Base-by-base conservation (phyloP, 2,888 invertebrate species). In the Brachypalpus laphriformis region DNA sequence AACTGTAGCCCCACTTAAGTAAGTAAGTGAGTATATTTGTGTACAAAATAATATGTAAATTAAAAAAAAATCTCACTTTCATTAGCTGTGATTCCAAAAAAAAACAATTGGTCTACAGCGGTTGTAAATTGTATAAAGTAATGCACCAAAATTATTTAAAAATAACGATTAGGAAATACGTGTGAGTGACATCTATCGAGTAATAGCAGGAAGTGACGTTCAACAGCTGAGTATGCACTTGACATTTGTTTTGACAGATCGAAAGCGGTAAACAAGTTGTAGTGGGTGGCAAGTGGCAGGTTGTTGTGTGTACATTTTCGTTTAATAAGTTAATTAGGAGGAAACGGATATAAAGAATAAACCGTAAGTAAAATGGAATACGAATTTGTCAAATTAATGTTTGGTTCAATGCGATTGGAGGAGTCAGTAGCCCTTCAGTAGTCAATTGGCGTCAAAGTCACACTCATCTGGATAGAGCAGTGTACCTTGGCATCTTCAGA, bases 161-260 rank as follows among this genome's bases (percentile, higher is more conserved):
- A 22, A 47, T 11, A 74, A 57, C 66, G 28, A 6, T 63, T 20
- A 34, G 37, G 34, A 45, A 9, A 7, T 47, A 22, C 59, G n/a
- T n/a, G n/a, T n/a, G n/a, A n/a, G n/a, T 20, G 54, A 57, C 25
- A 65, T 49, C 68, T 81, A 6, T 8, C 56, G 77, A 34, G 0
- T 0, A n/a, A 16, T 77, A 70, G 77, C 11, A 0, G 5, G 20
- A 14, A 1, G 1, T 8, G 1, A 0, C 9, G 9, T 9, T 4
- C 3, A 57, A 40, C 66, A 66, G 49, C 75, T 76, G 75, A 3
- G n/a, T 4, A 3, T 40, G 22, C 7, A 4, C n/a, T 40, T 59
- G 66, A 68, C 49, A 56, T 3, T 25, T 3, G 6, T 51, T 18
- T 4, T 49, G 49, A 49, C 47, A 47, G 8, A 3, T n/a, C 3